Evolutionary conservation across 2,888 invertebrate genomes (phyloP), one percentile per base, ranked within the genome.

Genomic region (Uropetala carovei): DNA sequence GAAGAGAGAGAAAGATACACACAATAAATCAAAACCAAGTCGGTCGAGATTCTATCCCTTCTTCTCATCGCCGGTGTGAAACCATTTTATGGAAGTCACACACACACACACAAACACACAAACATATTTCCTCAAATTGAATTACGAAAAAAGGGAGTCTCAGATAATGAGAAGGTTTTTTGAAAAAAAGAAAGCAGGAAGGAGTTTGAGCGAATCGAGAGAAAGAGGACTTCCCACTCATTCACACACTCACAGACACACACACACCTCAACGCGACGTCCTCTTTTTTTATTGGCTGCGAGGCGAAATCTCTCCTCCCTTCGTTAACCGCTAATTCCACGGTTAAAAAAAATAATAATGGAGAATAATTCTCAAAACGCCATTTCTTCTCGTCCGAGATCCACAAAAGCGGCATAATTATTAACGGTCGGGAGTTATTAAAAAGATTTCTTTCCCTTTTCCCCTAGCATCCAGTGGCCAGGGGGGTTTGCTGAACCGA

Each of bases 11-110:
- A 75, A 7, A 22, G 27, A 75, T 75, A 22, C 75, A 22, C 75
- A 75, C 75, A 75, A 75, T 75, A 75, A 75, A 75, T 75, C 75
- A 75, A 75, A 75, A 75, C 75, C 75, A 27, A 75, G 5, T 43
- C 43, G 43, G 43, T 43, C 43, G 43, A 43, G 43, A 75, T 75
- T 75, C 75, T 43, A 43, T 43, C 75, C n/a, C 13, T 75, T 27
- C 22, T 13, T 22, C 75, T 75, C 75, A 75, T 22, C 75, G 27
- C 22, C 75, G 22, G 22, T 27, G 16, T 22, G 22, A 27, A 75
- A 5, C 43, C 43, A 43, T 43, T 43, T 43, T 43, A 43, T 43
- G 43, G 43, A 1, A 43, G 43, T 75, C 27, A 75, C 27, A 22
- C 75, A 22, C 75, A 64, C 64, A 75, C 75, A 75, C 22, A 75